phyloP scores from a whole-genome alignment of 2,888 invertebrate species.

The Morpho helenor region DNA sequence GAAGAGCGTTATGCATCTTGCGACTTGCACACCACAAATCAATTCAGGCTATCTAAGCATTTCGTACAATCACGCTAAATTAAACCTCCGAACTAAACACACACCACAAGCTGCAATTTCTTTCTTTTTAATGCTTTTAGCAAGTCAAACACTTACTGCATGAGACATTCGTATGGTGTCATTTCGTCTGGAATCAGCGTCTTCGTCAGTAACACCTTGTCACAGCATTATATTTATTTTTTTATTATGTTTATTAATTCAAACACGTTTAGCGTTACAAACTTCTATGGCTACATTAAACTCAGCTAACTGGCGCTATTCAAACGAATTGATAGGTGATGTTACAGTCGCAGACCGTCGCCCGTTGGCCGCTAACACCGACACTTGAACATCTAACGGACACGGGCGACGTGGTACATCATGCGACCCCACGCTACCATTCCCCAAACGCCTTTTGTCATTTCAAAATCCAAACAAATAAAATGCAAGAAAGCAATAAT shows the following conservation, averaged over 20 bases:
- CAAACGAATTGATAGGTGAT: constrained; percentile 31
- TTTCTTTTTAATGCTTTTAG: too few relatives aligned
- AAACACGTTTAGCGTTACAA: background rate
- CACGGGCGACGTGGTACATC: constrained; percentile 56
- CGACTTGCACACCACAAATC: constrained; percentile 44
- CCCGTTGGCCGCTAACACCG: constrained; percentile 66
- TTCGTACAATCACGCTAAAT: background rate
- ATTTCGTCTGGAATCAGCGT: too few relatives aligned
- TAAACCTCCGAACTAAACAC: background rate
- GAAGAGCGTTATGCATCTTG: constrained; percentile 44
- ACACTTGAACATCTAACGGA: constrained; percentile 74
- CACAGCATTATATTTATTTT: too few relatives aligned
- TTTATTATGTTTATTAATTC: too few relatives aligned
- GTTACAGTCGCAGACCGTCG: constrained; percentile 57
- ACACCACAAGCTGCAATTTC: background rate
- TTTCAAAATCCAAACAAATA: background rate
- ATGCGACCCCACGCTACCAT: constrained; percentile 46
- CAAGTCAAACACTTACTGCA: too few relatives aligned
- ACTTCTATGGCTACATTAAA: background rate
- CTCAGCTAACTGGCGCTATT: background rate
- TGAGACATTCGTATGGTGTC: too few relatives aligned
- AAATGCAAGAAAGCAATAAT: too few relatives aligned
- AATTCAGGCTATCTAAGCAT: constrained; percentile 17
- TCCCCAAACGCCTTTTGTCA: constrained; percentile 39
- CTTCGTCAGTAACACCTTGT: too few relatives aligned